Evolutionary conservation across 2,888 invertebrate species (phyloP).

Genomic region (Diarsia dahlii): DNA sequence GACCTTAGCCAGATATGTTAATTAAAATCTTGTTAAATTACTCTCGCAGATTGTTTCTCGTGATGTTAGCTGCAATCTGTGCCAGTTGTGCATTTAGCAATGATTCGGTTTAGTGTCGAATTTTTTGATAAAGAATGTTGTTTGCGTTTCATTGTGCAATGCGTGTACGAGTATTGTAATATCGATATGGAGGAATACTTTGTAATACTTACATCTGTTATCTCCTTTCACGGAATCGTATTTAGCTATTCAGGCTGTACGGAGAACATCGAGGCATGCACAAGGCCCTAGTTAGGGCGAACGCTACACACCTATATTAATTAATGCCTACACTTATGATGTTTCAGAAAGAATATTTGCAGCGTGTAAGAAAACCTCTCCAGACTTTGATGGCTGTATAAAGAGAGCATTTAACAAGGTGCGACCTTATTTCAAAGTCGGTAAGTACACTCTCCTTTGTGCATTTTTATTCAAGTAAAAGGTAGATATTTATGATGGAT

Average conservation of each 20-base stretch:
- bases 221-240: background rate
- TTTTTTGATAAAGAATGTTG: conserved; percentile 25
- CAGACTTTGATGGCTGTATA: conserved; percentile 93
- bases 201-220: background rate
- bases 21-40: conserved; percentile 36
- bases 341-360: conserved; percentile 87
- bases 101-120: conserved; percentile 2
- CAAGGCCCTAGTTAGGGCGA: too few relatives aligned
- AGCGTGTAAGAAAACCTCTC: conserved; percentile 91
- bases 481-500: background rate
- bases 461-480: background rate
- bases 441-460: conserved; percentile 79
- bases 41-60: conserved; percentile 37
- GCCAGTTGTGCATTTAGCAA: conserved; percentile 50
- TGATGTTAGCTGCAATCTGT: conserved; percentile 38
- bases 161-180: background rate
- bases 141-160: conserved; percentile 17
- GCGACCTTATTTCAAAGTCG: conserved; percentile 93
- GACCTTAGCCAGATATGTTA: conserved; percentile 19
- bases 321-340: background rate
- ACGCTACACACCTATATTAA: too few relatives aligned
- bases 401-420: conserved; percentile 93
- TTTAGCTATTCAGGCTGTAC: background rate
- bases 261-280: too few relatives aligned
- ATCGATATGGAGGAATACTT: background rate